Base-by-base conservation (phyloP, 1,140 invertebrate genomes). In the Hypsibius dujardini region DNA sequence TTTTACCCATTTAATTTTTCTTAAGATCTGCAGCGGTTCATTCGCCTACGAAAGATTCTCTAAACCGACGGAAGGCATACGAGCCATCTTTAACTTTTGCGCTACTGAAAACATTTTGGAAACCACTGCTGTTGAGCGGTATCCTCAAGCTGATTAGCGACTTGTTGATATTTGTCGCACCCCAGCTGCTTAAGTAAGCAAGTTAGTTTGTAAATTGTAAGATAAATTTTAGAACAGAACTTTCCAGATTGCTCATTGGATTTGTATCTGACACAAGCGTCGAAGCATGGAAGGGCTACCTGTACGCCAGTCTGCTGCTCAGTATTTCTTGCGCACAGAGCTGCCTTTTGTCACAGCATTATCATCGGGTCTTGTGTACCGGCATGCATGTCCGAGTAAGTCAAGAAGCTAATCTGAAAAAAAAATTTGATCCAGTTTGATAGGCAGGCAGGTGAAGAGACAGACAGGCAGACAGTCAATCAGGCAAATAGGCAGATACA, bases 331-430 rank as follows among this genome's bases (percentile, higher is more conserved):
- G 87, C 0, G 76, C 89, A 15, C 92, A 96, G 81, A 95, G 93
- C 0, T 77, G 98, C 69, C 80, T 97, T 2, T 79, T 95, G n/a
- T 85, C 88, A 0, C 90, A 92, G 74, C 95, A 95, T 79, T 93
- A 92, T 78, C 87, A 91, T 76, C 85, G 97, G 82, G 84, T 90
- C 59, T 87, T 98, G 73, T 82, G 94, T 72, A 95, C 93, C 0
- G 87, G 62, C 7, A 67, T 67, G 62, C 62, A 67, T 67, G 42
- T 67, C 42, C 62, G 62, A 67, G 62, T 67, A 42, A 67, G 62
- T 14, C 42, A 7, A 7, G 45, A 67, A 42, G n/a, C n/a, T n/a
- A n/a, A n/a, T n/a, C 7, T 7, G 50, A 56, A 7, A n/a, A 56
- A 7, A n/a, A 7, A 56, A 7, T 56, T 7, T 7, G 7, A n/a